Evolutionary conservation across 2,888 invertebrate species (phyloP).

Genomic region (Tenthredo scrophulariae): DNA sequence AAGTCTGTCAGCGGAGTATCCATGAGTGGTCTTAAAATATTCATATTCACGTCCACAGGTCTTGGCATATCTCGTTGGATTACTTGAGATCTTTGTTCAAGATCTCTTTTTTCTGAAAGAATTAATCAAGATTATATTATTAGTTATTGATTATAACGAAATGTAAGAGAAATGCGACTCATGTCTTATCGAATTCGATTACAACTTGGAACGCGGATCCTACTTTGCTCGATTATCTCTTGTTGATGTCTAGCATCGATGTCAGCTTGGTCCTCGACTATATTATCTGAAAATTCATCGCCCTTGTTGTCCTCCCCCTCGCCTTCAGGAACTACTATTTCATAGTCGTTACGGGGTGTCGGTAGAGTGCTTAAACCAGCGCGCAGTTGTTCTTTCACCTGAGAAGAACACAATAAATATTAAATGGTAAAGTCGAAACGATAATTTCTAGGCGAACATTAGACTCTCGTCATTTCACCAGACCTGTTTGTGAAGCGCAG

Average conservation of each 20-base stretch:
- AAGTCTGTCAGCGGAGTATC: slow-evolving; percentile 90
- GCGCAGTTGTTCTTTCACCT: slow-evolving; percentile 86
- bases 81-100: slow-evolving; percentile 90
- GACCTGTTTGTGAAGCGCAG: slow-evolving; percentile 86
- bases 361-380: slow-evolving; percentile 91
- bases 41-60: slow-evolving; percentile 88
- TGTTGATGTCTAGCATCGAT: slow-evolving; percentile 86
- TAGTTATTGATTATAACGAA: slow-evolving; percentile 9
- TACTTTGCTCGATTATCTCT: slow-evolving; percentile 85
- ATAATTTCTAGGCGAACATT: not conserved
- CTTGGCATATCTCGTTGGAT: slow-evolving; percentile 93
- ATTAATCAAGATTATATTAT: slow-evolving; percentile 35
- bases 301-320: slow-evolving; percentile 80
- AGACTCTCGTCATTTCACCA: slow-evolving; percentile 7
- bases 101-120: slow-evolving; percentile 82
- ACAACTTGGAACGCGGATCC: slow-evolving; percentile 61
- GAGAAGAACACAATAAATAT: slow-evolving; percentile 58
- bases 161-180: slow-evolving; percentile 24
- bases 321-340: slow-evolving; percentile 97
- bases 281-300: slow-evolving; percentile 74
- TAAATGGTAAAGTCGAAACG: not conserved
- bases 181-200: slow-evolving; percentile 22
- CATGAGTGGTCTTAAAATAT: slow-evolving; percentile 88
- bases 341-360: slow-evolving; percentile 97
- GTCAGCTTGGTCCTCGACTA: slow-evolving; percentile 92